Evolutionary conservation across 2,797 vertebrate species (phyloP).

Genomic region (Sebastes nivosus): DNA sequence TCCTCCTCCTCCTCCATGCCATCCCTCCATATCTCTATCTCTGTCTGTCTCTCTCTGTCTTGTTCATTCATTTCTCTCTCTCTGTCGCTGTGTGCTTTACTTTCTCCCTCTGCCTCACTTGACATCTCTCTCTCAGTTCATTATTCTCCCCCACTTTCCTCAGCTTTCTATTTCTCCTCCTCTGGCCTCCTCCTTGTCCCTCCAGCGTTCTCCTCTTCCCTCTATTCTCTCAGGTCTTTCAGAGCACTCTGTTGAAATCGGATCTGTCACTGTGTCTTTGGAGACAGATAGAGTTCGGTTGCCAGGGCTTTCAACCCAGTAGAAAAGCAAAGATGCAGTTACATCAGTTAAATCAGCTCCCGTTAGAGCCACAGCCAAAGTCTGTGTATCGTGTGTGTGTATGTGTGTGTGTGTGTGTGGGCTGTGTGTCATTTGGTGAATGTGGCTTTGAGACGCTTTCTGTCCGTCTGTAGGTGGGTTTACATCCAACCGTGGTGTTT

Average conservation of each 20-base stretch:
- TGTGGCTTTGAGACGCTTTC: constrained; percentile 6
- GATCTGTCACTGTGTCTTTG: constrained; percentile 69
- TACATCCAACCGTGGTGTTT: not conserved
- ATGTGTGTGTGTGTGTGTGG: constrained; percentile 12
- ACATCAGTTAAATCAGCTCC: constrained; percentile 61
- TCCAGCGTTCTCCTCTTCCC: constrained; percentile 7
- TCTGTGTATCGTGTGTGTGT: constrained; percentile 6
- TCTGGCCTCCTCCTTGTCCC: constrained; percentile 19
- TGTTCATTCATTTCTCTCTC: not conserved
- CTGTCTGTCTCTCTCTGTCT: constrained; percentile 2
- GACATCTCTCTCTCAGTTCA: constrained; percentile 12
- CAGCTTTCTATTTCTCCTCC: constrained; percentile 33
- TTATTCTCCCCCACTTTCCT: constrained; percentile 23
- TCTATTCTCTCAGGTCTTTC: constrained; percentile 42
- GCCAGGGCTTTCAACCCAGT: constrained; percentile 66
- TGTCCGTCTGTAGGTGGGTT: constrained; percentile 14
- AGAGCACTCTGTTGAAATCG: constrained; percentile 70
- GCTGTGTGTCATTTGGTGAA: constrained; percentile 14
- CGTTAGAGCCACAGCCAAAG: constrained; percentile 51
- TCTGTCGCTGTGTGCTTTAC: not conserved
- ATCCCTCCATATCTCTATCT: constrained; percentile 24
- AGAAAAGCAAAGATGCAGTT: constrained; percentile 70
- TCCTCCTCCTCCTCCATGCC: constrained; percentile 2
- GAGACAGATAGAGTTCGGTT: constrained; percentile 72
- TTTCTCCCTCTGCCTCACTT: constrained; percentile 8